These are phyloP conservation scores for Felis chaus DNA, from an alignment of 2,113 vertebrate genomes.

Conservation along the genomic window DNA sequence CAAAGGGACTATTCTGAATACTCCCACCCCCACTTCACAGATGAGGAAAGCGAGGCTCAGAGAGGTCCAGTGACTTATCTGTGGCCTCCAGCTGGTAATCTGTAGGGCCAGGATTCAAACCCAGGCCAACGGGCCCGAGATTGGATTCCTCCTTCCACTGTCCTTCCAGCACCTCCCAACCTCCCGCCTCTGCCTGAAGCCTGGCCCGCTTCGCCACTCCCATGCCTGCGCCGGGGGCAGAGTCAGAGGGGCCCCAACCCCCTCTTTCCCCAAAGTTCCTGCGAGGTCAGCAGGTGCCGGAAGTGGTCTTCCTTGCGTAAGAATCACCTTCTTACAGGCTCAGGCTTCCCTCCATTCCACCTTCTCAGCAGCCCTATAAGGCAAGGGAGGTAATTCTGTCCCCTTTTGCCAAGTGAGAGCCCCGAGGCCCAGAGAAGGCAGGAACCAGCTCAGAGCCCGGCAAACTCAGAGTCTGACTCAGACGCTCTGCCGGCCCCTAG, in stretches of 20 bases:
- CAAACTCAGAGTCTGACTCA: background rate
- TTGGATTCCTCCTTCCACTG: background rate
- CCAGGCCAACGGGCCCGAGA: background rate
- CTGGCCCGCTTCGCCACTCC: background rate
- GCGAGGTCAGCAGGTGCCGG: background rate
- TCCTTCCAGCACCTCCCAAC: background rate
- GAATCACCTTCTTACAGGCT: background rate
- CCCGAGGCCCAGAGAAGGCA: background rate
- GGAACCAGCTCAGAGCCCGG: background rate
- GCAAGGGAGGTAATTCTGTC: too few relatives aligned
- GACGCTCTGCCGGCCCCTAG: background rate
- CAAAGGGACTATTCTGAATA: background rate
- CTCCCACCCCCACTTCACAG: background rate
- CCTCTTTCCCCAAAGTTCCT: background rate
- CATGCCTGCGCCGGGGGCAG: accelerated
- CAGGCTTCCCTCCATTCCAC: background rate
- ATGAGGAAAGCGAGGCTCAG: background rate
- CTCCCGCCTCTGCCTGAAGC: background rate
- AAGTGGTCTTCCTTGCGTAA: background rate
- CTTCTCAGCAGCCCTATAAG: background rate
- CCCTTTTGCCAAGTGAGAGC: background rate
- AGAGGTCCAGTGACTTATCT: background rate
- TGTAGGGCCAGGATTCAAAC: background rate
- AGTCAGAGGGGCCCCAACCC: background rate
- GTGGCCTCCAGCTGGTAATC: background rate